Base-by-base conservation (phyloP, 2,888 invertebrate genomes). In the Abrostola triplasia region DNA sequence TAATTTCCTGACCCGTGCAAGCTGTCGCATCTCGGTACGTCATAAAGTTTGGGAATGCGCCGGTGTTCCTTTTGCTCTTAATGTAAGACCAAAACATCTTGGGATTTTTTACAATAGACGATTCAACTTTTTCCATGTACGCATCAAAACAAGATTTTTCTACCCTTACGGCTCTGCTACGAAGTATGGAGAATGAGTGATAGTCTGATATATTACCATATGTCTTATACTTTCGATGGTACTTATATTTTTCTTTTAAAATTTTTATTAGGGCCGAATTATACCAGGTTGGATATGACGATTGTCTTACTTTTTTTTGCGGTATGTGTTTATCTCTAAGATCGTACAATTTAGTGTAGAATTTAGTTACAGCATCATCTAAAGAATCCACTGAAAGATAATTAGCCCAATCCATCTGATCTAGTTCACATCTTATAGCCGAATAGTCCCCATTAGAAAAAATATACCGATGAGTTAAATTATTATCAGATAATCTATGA, bases 1-100 rank as follows among this genome's bases (percentile, higher is more conserved):
- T 66, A 5, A 76, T 67, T 6, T 53, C 53, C 0, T 67, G 64
- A 7, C 74, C 75, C 10, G 70, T 59, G 10, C 48, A 37, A 0
- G 59, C 65, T 0, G 59, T 11, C n/a, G 9, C 53, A 5, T 64
- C 52, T 5, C 67, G 40, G 12, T 67, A 67, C 9, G 40, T 6
- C 40, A 76, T 48, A 0, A 49, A 11, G 1, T 53, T 53, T 5
- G 52, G 52, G 11, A 35, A 41, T 10, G 52, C 35, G 24, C 24
- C 24, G 24, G 5, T 35, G 1, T 10, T 53, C 35, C 10, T 24
- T n/a, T 47, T 59, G 38, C 44, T 47, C 13, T 59, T 59, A 6
- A 59, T 24, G 36, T 36, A 58, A 2, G 41, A 50, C 49, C 50
- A 58, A 9, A 54, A 54, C 4, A 8, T n/a, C 42, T 36, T 54